Evolutionary conservation across 2,888 invertebrate species (phyloP).

Genomic region (Dinocampus coccinellae): DNA sequence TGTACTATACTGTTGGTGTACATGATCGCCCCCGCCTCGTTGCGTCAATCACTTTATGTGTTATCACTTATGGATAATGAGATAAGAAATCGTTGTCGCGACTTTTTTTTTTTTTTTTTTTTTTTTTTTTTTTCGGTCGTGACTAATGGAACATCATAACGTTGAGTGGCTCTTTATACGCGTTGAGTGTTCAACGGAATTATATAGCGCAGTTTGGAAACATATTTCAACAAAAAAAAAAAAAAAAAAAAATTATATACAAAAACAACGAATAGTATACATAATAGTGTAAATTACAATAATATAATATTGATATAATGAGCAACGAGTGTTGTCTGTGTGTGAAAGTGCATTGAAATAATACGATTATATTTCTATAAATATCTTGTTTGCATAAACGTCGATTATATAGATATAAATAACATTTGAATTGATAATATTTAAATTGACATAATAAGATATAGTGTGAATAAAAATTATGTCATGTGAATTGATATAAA

Average conservation of each 20-base stretch:
- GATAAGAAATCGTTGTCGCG: slow-evolving; percentile 32
- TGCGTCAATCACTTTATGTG: slow-evolving; percentile 23
- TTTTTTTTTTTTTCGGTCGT: neutral
- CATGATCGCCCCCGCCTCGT: neutral
- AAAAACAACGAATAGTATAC: too few species aligned
- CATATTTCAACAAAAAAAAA: too few species aligned
- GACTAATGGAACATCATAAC: slow-evolving; percentile 5
- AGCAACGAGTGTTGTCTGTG: neutral
- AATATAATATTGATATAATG: neutral
- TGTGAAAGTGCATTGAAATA: neutral
- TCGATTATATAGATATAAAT: neutral
- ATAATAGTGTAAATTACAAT: neutral
- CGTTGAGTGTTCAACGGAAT: neutral
- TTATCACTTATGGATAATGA: slow-evolving; percentile 28
- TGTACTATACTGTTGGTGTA: neutral
- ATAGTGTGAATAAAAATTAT: slow-evolving; percentile 28
- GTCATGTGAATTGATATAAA: slow-evolving; percentile 32
- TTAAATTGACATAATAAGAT: neutral
- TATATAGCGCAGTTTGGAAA: neutral
- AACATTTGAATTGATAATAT: neutral
- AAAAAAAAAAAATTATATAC: too few species aligned
- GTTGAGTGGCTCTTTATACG: neutral
- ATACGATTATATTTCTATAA: neutral
- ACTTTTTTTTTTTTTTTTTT: neutral
- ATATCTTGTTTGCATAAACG: neutral